phyloP scores from a whole-genome alignment of 2,113 vertebrate genomes.

The Entelurus aequoreus region DNA sequence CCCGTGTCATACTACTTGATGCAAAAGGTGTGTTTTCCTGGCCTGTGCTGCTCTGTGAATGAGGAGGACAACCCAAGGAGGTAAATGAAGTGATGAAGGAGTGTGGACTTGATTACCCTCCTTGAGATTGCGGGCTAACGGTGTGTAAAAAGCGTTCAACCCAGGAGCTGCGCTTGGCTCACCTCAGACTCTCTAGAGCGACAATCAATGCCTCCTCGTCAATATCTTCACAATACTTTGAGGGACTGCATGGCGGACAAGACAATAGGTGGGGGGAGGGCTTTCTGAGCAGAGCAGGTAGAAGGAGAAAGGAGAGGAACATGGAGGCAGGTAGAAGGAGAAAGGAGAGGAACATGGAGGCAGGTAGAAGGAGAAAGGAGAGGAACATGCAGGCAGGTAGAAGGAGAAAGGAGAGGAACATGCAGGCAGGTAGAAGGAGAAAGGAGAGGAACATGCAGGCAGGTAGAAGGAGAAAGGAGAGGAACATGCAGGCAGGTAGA shows the following conservation, averaged over 20 bases:
- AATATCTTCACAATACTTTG: conserved; percentile 77
- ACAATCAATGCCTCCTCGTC: conserved; percentile 68
- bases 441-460: no score
- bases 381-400: no score
- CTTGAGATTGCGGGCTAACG: conserved; percentile 2
- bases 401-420: no score
- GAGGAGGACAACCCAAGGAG: background rate
- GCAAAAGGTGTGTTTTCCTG: conserved; percentile 1
- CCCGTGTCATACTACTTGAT: conserved; percentile 7
- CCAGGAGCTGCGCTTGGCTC: conserved; percentile 21
- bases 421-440: no score
- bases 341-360: no score
- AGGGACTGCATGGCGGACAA: conserved; percentile 44
- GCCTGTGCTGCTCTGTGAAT: background rate
- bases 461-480: no score
- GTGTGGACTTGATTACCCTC: background rate
- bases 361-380: no score
- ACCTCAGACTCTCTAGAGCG: conserved; percentile 35
- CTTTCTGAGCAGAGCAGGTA: conserved; percentile 22
- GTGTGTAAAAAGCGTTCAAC: conserved; percentile 5
- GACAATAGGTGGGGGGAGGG: conserved; percentile 41
- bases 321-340: no score
- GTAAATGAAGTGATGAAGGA: conserved; percentile 10
- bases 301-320: background rate
- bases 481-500: no score